Evolutionary conservation across 2,888 invertebrate genomes (phyloP), one percentile per base, ranked within the genome.

Genomic region (Globia sparganii): DNA sequence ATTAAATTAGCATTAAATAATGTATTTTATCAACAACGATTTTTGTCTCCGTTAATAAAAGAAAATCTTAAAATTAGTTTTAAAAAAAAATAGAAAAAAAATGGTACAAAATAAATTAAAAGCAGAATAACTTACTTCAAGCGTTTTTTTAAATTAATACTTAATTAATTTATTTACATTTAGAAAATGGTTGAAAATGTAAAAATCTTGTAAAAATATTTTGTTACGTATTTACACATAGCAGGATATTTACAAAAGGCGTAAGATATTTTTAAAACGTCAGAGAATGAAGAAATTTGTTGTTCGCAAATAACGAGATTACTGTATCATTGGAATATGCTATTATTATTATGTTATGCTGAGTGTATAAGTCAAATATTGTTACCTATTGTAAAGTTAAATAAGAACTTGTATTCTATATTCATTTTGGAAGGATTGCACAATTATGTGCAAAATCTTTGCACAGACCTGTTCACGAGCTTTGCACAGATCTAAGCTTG

Each of bases 1-100:
- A 95, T 94, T 94, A 90, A 86, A 75, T 86, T 91, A 89, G 78
- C 58, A 91, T 95, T 94, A 95, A 95, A 95, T 95, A 94, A 91
- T 91, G 90, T 90, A 91, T 80, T 80, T 92, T 90, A 92, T 90
- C 92, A 92, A 89, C 85, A 86, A 86, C 77, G 84, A 86, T 89
- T 89, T 90, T 85, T 88, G 78, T 82, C 61, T 72, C 34, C 49
- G 81, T 85, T 77, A 83, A 78, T 85, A 82, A 83, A 83, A 85
- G 78, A 75, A 83, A 84, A 62, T n/a, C 76, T 85, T 83, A 88
- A 73, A 62, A 75, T 78, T 80, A 84, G 8, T 77, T 73, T 79
- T 71, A 77, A 84, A 78, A 88, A 87, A 80, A 86, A 86, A 46
- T 77, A 75, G 37, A 78, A 85, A 88, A 81, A 71, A 79, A 81